Percentiles rank a stretch among this genome's conserved stretches.
Conservation (phyloP, 2,888 invertebrate genomes). For the Marasmarcha lunaedactyla region DNA sequence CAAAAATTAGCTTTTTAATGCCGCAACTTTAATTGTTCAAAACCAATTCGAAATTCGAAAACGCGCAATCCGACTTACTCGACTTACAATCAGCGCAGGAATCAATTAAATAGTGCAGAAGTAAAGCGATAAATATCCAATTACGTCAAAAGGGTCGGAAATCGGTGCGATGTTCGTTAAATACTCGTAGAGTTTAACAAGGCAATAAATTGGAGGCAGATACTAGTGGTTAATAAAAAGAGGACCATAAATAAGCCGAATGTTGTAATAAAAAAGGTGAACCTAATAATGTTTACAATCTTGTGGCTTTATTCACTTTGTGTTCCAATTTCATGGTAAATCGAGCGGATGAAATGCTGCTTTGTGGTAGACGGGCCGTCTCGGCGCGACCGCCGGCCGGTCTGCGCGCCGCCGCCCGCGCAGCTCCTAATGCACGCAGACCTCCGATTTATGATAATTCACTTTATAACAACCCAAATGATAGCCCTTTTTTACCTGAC, state of each 20-base stretch:
- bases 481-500: no score
- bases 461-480: slow-evolving; percentile 37
- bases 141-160: slow-evolving; percentile 35
- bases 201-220: slow-evolving; percentile 54
- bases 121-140: slow-evolving; percentile 56
- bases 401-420: slow-evolving; percentile 12
- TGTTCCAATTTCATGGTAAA: slow-evolving; percentile 71
- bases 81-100: slow-evolving; percentile 38
- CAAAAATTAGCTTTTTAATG: slow-evolving; percentile 21
- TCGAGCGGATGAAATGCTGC: slow-evolving; percentile 66
- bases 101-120: slow-evolving; percentile 47
- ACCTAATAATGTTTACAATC: slow-evolving; percentile 69
- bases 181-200: slow-evolving; percentile 67
- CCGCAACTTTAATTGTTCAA: background rate
- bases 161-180: slow-evolving; percentile 51
- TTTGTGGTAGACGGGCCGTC: slow-evolving; percentile 66
- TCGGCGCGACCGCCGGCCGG: slow-evolving; percentile 28
- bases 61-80: slow-evolving; percentile 1
- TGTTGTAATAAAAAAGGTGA: slow-evolving; percentile 61
- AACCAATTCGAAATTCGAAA: background rate
- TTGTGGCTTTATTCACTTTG: slow-evolving; percentile 71
- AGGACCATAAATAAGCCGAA: slow-evolving; percentile 62
- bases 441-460: slow-evolving; percentile 47
- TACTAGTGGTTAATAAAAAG: slow-evolving; percentile 59
- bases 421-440: slow-evolving; percentile 37